Conservation (phyloP, 2,888 invertebrate genomes). For the Drosophila mimetica region DNA sequence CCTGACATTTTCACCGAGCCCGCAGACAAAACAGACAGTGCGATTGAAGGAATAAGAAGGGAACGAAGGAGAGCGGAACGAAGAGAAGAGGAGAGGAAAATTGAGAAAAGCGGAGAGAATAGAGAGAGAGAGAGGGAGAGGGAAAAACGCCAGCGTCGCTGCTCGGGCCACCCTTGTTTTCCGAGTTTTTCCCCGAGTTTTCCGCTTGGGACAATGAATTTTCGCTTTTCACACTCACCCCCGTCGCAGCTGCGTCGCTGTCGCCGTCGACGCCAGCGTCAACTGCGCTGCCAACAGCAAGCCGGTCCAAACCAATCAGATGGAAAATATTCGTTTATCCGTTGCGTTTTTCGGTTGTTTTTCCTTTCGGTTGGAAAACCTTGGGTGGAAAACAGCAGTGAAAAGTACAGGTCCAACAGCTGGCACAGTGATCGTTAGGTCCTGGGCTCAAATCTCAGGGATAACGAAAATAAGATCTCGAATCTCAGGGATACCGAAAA, state of each 20-base stretch:
- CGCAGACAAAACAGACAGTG: constrained; percentile 15
- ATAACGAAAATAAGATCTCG: too few relatives aligned
- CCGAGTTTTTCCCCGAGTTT: constrained; percentile 52
- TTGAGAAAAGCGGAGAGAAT: background rate
- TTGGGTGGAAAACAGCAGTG: constrained; percentile 22
- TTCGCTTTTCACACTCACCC: constrained; percentile 45
- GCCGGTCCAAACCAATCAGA: constrained; percentile 56
- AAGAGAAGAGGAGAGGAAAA: constrained; percentile 6
- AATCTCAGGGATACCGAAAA: too few relatives aligned
- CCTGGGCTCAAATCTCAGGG: too few relatives aligned
- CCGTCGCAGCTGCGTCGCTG: constrained; percentile 17
- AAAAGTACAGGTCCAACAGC: constrained; percentile 26
- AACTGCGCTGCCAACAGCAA: constrained; percentile 11
- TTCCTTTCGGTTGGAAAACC: constrained; percentile 25
- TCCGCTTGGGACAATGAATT: constrained; percentile 39
- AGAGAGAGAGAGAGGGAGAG: background rate
- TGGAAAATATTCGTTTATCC: constrained; percentile 73
- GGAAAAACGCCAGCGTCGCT: constrained; percentile 16
- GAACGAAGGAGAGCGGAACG: constrained; percentile 1
- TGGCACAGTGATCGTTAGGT: constrained; percentile 19
- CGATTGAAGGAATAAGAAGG: constrained; percentile 3
- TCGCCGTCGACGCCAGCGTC: constrained; percentile 18
- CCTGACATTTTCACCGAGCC: constrained; percentile 43
- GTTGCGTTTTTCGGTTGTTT: constrained; percentile 44
- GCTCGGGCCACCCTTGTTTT: constrained; percentile 51